Evolutionary conservation across 2,113 vertebrate genomes (phyloP).

Genomic region (Agelaius phoeniceus): DNA sequence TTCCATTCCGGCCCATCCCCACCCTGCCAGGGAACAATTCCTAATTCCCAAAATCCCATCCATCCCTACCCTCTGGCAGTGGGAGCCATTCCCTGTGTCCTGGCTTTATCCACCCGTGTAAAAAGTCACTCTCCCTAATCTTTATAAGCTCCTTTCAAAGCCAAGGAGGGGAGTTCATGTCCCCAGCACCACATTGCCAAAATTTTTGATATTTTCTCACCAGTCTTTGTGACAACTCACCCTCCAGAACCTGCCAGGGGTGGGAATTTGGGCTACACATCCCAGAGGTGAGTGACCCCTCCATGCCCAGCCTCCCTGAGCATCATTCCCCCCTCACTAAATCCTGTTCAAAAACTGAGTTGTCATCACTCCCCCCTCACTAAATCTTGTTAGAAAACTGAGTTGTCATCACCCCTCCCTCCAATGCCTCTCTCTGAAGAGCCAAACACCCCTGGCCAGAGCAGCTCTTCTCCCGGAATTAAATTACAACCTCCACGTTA

Average conservation of each 20-base stretch:
- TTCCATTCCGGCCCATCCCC: background rate
- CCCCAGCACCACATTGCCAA: accelerated
- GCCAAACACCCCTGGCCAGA: background rate
- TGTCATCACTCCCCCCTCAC: too few species aligned
- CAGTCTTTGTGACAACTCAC: background rate
- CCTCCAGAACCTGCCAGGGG: background rate
- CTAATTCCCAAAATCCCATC: background rate
- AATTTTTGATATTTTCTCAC: background rate
- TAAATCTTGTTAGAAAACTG: background rate
- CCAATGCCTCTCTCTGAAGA: background rate
- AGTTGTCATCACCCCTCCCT: background rate
- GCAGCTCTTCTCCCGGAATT: background rate
- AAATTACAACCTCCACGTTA: background rate
- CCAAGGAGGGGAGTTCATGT: background rate
- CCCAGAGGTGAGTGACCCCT: background rate
- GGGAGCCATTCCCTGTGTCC: background rate
- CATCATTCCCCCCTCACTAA: background rate
- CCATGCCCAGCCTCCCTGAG: accelerated
- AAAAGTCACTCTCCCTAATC: background rate
- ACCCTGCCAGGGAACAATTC: background rate
- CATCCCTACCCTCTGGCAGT: accelerated
- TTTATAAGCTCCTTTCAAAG: background rate
- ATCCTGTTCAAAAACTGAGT: background rate
- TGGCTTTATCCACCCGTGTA: background rate
- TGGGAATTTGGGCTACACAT: background rate